Evolutionary conservation across 1,140 invertebrate species (phyloP).

Genomic region (Heterodera schachtii): DNA sequence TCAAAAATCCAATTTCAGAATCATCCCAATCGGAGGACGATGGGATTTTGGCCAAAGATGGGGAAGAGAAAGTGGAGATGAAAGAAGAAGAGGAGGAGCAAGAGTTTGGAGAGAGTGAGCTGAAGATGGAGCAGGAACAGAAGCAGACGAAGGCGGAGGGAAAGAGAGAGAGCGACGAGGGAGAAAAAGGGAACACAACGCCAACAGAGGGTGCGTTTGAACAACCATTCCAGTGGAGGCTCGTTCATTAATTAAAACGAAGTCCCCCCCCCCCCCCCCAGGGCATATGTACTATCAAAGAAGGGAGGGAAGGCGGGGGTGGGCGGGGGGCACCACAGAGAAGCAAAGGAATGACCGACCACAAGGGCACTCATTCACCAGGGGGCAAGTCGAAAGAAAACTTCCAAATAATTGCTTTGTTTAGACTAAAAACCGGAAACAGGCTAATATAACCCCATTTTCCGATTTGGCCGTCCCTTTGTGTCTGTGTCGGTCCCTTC

Average conservation of each 20-base stretch:
- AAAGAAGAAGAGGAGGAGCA: neutral
- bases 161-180: neutral
- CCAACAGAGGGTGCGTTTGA: neutral
- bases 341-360: neutral
- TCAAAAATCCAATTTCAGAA: neutral
- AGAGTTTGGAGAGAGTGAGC: neutral
- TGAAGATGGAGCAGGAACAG: neutral
- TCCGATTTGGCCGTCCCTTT: too few relatives aligned
- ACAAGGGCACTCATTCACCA: too few relatives aligned
- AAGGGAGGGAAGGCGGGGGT: too few relatives aligned
- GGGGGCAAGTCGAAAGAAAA: too few relatives aligned
- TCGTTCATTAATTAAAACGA: too few relatives aligned
- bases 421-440: too few relatives aligned
- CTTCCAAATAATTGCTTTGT: too few relatives aligned
- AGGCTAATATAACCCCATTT: too few relatives aligned
- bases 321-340: neutral
- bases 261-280: too few relatives aligned
- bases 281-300: neutral
- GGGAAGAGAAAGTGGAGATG: neutral
- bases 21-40: neutral
- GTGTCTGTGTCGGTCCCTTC: too few relatives aligned
- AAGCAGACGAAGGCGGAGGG: neutral
- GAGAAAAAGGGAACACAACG: neutral
- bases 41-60: neutral
- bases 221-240: neutral